These are phyloP conservation scores for Brienomyrus longianalis DNA, from an alignment of 2,113 vertebrate species.

Conservation along the genomic window DNA sequence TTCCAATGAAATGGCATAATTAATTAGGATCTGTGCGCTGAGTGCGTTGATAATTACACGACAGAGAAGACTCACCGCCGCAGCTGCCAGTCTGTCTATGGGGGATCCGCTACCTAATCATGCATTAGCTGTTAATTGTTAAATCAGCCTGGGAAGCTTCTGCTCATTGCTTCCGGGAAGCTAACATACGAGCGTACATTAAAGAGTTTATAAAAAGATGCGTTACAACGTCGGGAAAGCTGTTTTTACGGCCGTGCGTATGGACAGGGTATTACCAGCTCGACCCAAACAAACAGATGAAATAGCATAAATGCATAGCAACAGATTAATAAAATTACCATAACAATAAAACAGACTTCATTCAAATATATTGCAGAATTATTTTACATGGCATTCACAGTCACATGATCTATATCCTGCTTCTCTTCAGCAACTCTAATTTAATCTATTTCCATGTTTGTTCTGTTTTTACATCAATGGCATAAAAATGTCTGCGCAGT, in stretches of 20 bases:
- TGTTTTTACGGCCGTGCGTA: neutral
- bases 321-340: neutral
- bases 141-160: neutral
- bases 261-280: neutral
- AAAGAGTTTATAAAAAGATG: neutral
- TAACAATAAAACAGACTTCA: neutral
- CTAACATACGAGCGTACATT: neutral
- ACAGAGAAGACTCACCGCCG: neutral
- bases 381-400: neutral
- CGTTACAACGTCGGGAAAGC: neutral
- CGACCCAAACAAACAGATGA: neutral
- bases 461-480: neutral
- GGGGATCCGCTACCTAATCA: neutral
- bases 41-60: neutral
- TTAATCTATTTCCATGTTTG: neutral
- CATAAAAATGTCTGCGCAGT: slow-evolving; percentile 18
- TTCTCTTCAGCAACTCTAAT: neutral
- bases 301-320: neutral
- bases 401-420: neutral
- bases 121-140: neutral
- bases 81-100: neutral
- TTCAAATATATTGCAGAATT: neutral
- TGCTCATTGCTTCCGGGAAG: neutral
- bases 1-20: slow-evolving; percentile 17
- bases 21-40: slow-evolving; percentile 23